These are phyloP conservation scores for Carduelis carduelis DNA, from an alignment of 2,797 vertebrate genomes.

Conservation along the genomic window DNA sequence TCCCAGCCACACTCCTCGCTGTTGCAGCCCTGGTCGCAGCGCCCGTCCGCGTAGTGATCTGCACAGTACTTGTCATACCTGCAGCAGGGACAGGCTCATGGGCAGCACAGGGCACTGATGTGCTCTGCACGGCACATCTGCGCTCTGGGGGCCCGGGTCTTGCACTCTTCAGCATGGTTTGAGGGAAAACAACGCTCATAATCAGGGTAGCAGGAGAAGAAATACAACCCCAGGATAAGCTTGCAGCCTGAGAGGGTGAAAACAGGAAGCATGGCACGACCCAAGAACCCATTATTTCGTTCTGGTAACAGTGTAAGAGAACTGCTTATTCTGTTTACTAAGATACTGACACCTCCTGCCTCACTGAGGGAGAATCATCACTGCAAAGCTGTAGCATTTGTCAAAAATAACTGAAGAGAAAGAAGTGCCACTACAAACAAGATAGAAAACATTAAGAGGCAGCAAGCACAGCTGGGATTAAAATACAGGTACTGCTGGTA, in stretches of 20 bases:
- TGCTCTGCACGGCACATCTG: neutral
- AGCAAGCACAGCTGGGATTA: neutral
- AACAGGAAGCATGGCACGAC: neutral
- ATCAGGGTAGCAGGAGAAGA: neutral
- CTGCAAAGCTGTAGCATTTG: neutral
- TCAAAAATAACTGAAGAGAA: neutral
- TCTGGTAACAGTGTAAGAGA: neutral
- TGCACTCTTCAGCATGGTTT: neutral
- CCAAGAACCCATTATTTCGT: neutral
- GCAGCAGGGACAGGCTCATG: neutral
- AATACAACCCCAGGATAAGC: neutral
- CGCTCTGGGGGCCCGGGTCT: neutral
- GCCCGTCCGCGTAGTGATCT: slow-evolving; percentile 86
- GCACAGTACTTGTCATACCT: slow-evolving; percentile 91
- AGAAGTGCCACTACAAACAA: neutral
- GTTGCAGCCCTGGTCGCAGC: slow-evolving; percentile 90
- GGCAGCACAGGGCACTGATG: neutral
- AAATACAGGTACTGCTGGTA: neutral
- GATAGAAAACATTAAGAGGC: neutral
- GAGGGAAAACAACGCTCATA: neutral
- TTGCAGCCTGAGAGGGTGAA: neutral
- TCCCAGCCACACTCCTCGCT: slow-evolving; percentile 93
- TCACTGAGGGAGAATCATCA: neutral
- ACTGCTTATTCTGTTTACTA: neutral
- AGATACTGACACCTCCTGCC: neutral